Evolutionary conservation across 2,888 invertebrate species (phyloP).

Genomic region (Apodemia mormo): DNA sequence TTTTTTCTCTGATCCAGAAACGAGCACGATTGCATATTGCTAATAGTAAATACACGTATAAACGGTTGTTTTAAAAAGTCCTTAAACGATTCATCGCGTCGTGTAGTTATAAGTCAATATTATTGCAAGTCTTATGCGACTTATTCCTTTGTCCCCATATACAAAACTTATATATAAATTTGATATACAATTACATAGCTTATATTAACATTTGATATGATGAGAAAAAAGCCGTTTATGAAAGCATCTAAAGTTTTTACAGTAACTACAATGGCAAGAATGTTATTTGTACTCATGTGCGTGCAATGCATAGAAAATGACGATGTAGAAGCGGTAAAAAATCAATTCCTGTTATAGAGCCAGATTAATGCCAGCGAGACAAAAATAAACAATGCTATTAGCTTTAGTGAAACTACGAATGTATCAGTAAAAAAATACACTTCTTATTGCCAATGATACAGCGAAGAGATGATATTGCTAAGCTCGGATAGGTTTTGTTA

Average conservation of each 20-base stretch:
- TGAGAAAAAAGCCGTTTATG: neutral
- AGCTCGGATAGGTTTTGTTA: neutral
- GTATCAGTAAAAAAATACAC: constrained; percentile 6
- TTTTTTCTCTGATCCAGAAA: too few species aligned
- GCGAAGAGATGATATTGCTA: neutral
- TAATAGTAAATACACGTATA: neutral
- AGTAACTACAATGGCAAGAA: constrained; percentile 57
- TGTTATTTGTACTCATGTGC: constrained; percentile 61
- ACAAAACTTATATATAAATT: constrained; percentile 11
- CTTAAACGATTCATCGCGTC: neutral
- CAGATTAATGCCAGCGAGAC: constrained; percentile 15
- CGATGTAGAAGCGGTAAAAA: constrained; percentile 23
- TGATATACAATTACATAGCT: constrained; percentile 8
- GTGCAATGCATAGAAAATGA: constrained; percentile 24
- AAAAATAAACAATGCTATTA: neutral
- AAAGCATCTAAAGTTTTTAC: constrained; percentile 26
- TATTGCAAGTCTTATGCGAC: neutral
- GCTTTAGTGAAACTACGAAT: neutral
- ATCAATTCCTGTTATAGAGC: constrained; percentile 33
- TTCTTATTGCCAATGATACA: neutral
- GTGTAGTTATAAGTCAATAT: neutral
- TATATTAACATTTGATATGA: constrained; percentile 9
- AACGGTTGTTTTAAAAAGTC: neutral
- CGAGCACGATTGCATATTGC: neutral
- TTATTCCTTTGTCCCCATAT: neutral